Evolutionary conservation across 2,888 invertebrate genomes (phyloP).

Genomic region (Andrena bicolor): DNA sequence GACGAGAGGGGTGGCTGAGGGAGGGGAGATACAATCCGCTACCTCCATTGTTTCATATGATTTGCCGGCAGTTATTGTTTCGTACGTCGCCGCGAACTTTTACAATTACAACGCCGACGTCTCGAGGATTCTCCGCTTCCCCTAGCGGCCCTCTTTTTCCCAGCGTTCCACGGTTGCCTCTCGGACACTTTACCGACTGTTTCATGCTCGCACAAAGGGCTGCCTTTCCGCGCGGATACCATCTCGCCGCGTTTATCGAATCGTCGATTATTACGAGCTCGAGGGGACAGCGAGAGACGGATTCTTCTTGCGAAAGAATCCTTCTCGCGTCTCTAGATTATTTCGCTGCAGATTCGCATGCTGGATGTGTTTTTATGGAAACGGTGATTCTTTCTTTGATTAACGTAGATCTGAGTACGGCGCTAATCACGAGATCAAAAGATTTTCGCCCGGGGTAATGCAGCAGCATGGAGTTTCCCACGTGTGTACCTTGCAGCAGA

Average conservation of each 20-base stretch:
- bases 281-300: background rate
- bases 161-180: background rate
- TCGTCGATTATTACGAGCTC: slow-evolving; percentile 11
- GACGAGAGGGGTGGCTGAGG: background rate
- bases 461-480: background rate
- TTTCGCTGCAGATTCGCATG: too few relatives aligned
- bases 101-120: slow-evolving; percentile 64
- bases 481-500: background rate
- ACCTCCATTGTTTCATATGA: slow-evolving; percentile 71
- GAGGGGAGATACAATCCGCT: slow-evolving; percentile 50
- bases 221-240: slow-evolving; percentile 3
- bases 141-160: background rate
- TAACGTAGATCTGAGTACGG: background rate
- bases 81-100: slow-evolving; percentile 67
- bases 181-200: background rate
- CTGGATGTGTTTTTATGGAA: too few relatives aligned
- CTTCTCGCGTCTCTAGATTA: background rate
- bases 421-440: background rate
- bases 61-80: slow-evolving; percentile 73
- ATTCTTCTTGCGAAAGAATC: background rate
- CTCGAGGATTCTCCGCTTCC: slow-evolving; percentile 38
- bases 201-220: slow-evolving; percentile 42
- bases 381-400: too few relatives aligned
- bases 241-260: background rate
- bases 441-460: background rate